A percentile compares a stretch with the other conserved stretches of the same genome.
Conservation (phyloP, 2,113 vertebrate genomes). For the Danionella cerebrum region DNA sequence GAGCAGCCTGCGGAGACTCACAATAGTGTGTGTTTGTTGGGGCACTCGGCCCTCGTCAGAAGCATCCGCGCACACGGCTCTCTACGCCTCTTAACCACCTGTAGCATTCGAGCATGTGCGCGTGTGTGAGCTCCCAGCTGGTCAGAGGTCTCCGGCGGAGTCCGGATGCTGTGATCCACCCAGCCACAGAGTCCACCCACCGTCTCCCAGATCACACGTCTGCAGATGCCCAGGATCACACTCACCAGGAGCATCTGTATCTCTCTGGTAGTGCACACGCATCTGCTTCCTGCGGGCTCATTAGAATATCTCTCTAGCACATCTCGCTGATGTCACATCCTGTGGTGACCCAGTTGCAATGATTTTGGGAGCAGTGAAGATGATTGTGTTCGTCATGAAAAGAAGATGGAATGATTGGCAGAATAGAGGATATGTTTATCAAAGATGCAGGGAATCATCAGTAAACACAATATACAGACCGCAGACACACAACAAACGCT, state of each 20-base stretch:
- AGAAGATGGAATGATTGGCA: neutral
- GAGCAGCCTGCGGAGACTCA: neutral
- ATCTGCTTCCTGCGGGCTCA: conserved; percentile 11
- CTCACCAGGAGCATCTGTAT: no score
- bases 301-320: conserved; percentile 16
- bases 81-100: conserved; percentile 52
- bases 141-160: conserved; percentile 9
- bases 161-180: conserved; percentile 17
- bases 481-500: no score
- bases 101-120: conserved; percentile 22
- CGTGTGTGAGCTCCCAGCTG: conserved; percentile 18
- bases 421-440: no score
- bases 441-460: no score
- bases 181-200: neutral
- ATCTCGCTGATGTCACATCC: neutral
- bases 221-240: neutral
- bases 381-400: neutral
- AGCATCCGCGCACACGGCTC: conserved; percentile 41
- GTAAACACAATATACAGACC: no score
- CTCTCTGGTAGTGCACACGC: neutral
- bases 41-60: conserved; percentile 30
- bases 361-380: neutral
- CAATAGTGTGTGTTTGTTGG: conserved; percentile 28
- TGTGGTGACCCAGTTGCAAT: neutral
- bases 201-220: neutral